A percentile compares a stretch with the other conserved stretches of the same genome.
Evolutionary conservation across 2,888 invertebrate species (phyloP).

Genomic region (Folsomia manolachei): DNA sequence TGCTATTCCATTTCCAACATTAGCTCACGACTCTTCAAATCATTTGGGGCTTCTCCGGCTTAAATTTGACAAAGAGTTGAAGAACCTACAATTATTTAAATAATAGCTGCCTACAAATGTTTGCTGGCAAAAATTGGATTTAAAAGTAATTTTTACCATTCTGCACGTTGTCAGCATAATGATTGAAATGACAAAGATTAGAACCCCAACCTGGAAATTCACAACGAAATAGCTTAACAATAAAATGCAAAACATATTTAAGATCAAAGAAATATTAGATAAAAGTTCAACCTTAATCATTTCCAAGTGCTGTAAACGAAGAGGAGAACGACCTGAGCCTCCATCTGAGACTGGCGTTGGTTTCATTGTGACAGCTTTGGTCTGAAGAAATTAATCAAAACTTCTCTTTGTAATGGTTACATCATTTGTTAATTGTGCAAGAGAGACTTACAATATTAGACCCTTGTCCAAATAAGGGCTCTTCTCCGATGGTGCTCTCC

Average conservation of each 20-base stretch:
- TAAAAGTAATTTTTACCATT: too few species aligned
- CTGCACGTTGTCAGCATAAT: constrained; percentile 54
- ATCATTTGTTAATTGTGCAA: background rate
- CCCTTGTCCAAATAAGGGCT: background rate
- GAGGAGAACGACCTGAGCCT: background rate
- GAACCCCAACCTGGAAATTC: too few species aligned
- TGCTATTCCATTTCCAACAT: too few species aligned
- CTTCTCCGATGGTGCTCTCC: background rate
- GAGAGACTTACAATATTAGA: background rate
- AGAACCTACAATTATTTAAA: too few species aligned
- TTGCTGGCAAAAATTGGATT: too few species aligned
- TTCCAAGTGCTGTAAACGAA: constrained; percentile 51
- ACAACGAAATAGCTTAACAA: too few species aligned
- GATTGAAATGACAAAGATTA: constrained; percentile 52
- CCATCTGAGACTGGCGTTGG: background rate
- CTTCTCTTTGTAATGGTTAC: background rate
- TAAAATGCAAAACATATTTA: too few species aligned
- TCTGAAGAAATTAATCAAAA: background rate
- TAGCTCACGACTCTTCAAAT: background rate
- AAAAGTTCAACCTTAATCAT: constrained; percentile 54
- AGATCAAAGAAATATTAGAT: too few species aligned
- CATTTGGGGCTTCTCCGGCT: constrained; percentile 40
- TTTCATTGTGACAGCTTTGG: background rate
- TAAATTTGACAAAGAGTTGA: constrained; percentile 52
- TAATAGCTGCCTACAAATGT: too few species aligned